Conservation (phyloP, 2,888 invertebrate species). For the Osmoderma eremita region DNA sequence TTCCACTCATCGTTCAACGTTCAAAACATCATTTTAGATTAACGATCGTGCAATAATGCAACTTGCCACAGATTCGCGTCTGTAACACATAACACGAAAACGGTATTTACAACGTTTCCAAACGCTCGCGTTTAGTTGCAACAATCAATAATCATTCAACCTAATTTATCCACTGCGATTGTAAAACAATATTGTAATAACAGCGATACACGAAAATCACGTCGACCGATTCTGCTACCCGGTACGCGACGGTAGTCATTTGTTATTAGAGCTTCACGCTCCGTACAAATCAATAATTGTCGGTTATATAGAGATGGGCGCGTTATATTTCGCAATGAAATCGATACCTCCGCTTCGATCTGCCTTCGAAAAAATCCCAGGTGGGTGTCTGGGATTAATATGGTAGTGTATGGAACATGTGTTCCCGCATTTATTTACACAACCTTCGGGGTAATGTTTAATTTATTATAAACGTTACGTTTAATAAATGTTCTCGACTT, state of each 20-base stretch:
- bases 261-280: constrained; percentile 26
- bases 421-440: constrained; percentile 32
- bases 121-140: no score
- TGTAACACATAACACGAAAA: no score
- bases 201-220: constrained; percentile 1
- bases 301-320: no score
- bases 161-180: no score
- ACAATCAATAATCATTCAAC: no score
- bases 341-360: not conserved
- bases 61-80: no score
- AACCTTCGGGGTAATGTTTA: constrained; percentile 16
- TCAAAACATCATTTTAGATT: no score
- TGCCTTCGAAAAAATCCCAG: constrained; percentile 2
- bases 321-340: not conserved
- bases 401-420: constrained; percentile 31
- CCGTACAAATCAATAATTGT: constrained; percentile 1
- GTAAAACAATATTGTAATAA: no score
- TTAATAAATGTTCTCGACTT: constrained; percentile 27
- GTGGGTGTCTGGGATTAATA: constrained; percentile 34
- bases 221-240: no score
- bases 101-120: no score
- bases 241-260: constrained; percentile 35
- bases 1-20: no score
- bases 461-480: constrained; percentile 22
- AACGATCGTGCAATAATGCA: constrained; percentile 11